These are phyloP conservation scores for Pegea sp. DNA, from an alignment of 23 tunicate species.

Conservation along the genomic window DNA sequence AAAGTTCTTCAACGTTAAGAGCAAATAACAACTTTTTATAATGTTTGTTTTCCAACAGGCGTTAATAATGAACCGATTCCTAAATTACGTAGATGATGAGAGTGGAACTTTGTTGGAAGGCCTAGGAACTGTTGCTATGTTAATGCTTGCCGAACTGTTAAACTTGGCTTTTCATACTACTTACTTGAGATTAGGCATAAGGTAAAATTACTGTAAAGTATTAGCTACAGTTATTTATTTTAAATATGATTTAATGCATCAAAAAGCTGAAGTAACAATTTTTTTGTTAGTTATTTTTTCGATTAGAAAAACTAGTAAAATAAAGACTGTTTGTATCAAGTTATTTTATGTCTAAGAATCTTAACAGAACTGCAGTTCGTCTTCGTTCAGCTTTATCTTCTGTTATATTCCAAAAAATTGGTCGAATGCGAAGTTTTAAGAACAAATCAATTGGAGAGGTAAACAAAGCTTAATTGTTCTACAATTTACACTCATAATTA, in stretches of 20 bases:
- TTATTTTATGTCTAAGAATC: no score
- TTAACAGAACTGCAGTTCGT: slow-evolving; percentile 39
- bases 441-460: slow-evolving; percentile 79
- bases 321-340: no score
- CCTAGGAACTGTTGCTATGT: no score
- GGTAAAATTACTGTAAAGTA: slow-evolving; percentile 32
- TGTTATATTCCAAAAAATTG: slow-evolving; percentile 37
- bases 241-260: not conserved
- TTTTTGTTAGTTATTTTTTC: not conserved
- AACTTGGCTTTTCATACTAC: slow-evolving; percentile 26
- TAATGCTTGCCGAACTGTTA: not conserved
- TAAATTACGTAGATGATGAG: no score
- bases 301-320: no score
- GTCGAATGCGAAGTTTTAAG: slow-evolving; percentile 49
- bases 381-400: slow-evolving; percentile 42
- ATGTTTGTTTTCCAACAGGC: no score
- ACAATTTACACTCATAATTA: no score
- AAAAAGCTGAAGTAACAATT: no score
- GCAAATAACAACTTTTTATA: no score
- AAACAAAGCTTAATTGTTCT: slow-evolving; percentile 1
- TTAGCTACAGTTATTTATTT: slow-evolving; percentile 34
- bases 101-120: no score
- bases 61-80: no score
- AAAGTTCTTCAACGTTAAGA: no score
- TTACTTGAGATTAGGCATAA: slow-evolving; percentile 31